These are phyloP conservation scores for Platichthys stellatus DNA, from an alignment of 2,113 vertebrate genomes.

Conservation along the genomic window DNA sequence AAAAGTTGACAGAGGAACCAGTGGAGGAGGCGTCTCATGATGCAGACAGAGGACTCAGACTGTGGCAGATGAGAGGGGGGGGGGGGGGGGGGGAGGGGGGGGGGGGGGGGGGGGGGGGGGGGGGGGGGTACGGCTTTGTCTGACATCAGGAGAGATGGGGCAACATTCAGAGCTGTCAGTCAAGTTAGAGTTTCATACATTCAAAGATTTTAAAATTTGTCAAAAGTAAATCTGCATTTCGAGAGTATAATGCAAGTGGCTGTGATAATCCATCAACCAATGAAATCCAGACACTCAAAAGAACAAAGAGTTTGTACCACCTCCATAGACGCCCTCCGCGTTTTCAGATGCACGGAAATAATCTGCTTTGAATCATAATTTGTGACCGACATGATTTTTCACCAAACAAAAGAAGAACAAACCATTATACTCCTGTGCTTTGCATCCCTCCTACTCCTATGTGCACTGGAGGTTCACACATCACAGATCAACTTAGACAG, in stretches of 20 bases:
- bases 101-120: no score
- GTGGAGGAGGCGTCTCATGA: not conserved
- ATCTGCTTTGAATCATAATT: not conserved
- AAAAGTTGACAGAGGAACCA: conserved; percentile 46
- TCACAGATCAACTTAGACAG: no score
- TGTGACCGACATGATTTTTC: not conserved
- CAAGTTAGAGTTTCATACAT: conserved; percentile 3
- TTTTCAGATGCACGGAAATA: not conserved
- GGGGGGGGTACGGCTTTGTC: not conserved
- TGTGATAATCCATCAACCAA: not conserved
- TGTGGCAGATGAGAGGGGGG: conserved; percentile 10
- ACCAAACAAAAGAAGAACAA: not conserved
- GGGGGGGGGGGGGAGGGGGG: conserved; percentile 1
- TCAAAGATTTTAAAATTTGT: not conserved
- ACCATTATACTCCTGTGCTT: not conserved
- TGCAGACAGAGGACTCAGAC: conserved; percentile 40
- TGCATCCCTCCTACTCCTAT: no score
- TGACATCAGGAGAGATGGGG: conserved; percentile 1
- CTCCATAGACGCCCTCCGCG: not conserved
- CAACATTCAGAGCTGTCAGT: conserved; percentile 1
- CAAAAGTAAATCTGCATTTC: not conserved
- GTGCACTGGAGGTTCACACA: no score
- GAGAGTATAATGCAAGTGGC: no score
- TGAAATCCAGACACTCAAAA: not conserved
- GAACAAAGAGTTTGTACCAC: not conserved